These are phyloP conservation scores for Ceyx erithaca DNA, from an alignment of 2,797 vertebrate genomes.

Conservation along the genomic window DNA sequence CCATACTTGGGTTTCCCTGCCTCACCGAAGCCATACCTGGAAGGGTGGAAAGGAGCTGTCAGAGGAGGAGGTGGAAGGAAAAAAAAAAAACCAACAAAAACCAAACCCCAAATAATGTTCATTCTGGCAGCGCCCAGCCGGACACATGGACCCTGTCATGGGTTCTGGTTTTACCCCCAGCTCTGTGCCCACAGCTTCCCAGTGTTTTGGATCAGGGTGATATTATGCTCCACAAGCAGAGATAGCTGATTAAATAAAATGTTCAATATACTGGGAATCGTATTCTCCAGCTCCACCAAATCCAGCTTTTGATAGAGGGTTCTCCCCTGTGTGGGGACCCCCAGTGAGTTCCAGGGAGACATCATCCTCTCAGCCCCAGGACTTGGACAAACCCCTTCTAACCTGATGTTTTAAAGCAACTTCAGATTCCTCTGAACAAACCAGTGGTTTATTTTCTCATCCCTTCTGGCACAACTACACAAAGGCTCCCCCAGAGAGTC, in stretches of 20 bases:
- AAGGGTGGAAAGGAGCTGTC: constrained; percentile 25
- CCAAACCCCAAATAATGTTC: too few species aligned
- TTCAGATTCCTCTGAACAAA: background rate
- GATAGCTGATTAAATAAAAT: accelerated
- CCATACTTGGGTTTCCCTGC: constrained; percentile 88
- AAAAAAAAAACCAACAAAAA: too few species aligned
- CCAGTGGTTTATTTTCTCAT: background rate
- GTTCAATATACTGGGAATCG: accelerated
- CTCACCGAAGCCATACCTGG: constrained; percentile 92
- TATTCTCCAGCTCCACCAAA: background rate
- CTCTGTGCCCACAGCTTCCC: background rate
- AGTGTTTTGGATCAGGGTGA: background rate
- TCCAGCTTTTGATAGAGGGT: background rate
- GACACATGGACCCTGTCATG: background rate
- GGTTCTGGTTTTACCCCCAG: background rate
- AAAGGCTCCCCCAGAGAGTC: background rate
- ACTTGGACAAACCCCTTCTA: background rate
- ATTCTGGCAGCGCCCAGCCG: accelerated
- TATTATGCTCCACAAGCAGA: accelerated
- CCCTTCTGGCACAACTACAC: background rate
- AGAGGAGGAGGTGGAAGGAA: background rate
- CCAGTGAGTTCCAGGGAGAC: background rate
- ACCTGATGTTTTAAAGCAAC: background rate
- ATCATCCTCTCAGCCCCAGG: background rate
- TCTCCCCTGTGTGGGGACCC: background rate